phyloP scores from a whole-genome alignment of 2,113 vertebrate genomes.

The Pseudorasbora parva region DNA sequence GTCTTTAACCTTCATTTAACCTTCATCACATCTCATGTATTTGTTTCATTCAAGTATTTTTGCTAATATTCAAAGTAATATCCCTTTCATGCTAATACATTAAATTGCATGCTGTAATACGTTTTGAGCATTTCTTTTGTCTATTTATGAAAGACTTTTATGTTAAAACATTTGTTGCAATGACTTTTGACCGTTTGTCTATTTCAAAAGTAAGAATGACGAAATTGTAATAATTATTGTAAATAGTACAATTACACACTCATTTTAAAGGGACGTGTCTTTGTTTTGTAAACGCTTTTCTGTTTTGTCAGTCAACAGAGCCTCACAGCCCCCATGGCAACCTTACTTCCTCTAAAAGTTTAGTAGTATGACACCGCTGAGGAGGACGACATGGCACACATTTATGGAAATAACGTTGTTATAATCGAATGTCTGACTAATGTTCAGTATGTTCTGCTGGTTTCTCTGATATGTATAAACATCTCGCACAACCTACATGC shows the following conservation, averaged over 20 bases:
- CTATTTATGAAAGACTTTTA: not conserved
- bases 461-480: constrained; percentile 17
- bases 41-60: not conserved
- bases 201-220: not conserved
- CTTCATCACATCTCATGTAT: not conserved
- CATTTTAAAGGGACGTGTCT: not conserved
- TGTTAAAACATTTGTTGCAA: not conserved
- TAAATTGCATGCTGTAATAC: not conserved
- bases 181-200: not conserved
- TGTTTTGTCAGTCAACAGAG: constrained; percentile 7
- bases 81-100: not conserved
- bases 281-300: constrained; percentile 4
- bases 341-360: not conserved
- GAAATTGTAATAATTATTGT: not conserved
- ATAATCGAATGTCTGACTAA: not conserved
- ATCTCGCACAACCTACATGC: not conserved
- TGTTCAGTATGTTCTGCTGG: not conserved
- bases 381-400: not conserved
- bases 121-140: not conserved
- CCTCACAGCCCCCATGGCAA: not conserved
- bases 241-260: not conserved
- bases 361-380: not conserved
- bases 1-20: not conserved
- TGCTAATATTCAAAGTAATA: not conserved
- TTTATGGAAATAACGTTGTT: not conserved